Conservation (phyloP, 2,113 vertebrate genomes). For the Spea multiplicata region DNA sequence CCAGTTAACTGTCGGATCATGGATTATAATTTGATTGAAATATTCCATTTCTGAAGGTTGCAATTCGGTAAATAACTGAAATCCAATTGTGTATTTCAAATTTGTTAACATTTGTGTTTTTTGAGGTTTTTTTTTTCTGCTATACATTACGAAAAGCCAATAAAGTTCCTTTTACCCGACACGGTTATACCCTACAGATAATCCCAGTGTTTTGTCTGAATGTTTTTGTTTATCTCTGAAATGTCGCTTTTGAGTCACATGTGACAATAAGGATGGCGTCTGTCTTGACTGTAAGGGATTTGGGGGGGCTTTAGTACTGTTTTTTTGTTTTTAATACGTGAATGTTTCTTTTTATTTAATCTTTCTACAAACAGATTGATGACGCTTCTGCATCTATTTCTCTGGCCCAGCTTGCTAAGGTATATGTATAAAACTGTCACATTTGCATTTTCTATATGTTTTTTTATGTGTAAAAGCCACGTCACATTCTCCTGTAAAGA, state of each 20-base stretch:
- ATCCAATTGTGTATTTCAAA: no score
- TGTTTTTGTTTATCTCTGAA: background rate
- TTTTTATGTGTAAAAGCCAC: constrained; percentile 44
- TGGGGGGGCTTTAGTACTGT: constrained; percentile 64
- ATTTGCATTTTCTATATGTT: constrained; percentile 59
- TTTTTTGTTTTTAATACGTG: constrained; percentile 76
- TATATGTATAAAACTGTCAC: constrained; percentile 64
- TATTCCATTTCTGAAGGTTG: no score
- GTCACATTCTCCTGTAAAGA: constrained; percentile 72
- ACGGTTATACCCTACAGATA: background rate
- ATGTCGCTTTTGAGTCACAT: constrained; percentile 34
- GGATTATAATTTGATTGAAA: no score
- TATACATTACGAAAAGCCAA: background rate
- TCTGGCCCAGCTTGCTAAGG: constrained; percentile 91
- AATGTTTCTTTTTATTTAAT: constrained; percentile 81
- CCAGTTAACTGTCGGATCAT: no score
- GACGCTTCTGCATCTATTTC: constrained; percentile 85
- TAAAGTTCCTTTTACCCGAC: background rate
- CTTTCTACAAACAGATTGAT: constrained; percentile 93
- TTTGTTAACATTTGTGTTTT: background rate
- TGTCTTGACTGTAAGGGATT: background rate
- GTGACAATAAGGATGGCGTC: background rate
- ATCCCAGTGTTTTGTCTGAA: background rate
- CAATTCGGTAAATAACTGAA: no score
- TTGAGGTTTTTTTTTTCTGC: background rate